Evolutionary conservation across 2,888 invertebrate species (phyloP), one percentile per base, ranked within the genome.

Genomic region (Drosophila antonietae): DNA sequence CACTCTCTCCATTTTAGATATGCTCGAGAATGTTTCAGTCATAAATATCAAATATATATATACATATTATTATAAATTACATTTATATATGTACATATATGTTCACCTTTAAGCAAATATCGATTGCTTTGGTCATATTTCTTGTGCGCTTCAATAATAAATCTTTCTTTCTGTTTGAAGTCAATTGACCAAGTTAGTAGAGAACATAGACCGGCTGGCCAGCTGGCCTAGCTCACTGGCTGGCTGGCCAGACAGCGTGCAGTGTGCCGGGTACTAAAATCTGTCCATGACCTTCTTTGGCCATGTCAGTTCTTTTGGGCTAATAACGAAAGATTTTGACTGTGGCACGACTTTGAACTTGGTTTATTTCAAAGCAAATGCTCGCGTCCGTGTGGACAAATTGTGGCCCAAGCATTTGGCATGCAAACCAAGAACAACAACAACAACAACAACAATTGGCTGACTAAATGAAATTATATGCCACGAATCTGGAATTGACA

Each of bases 271-370:
- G 56, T 44, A 89, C 78, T 75, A 68, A 87, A 88, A 89, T 81
- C 81, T 75, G 90, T 88, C 89, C 90, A 87, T 88, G 87, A 88
- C 90, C 87, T 88, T 88, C 87, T 88, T 88, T 86, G 79, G 80
- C 66, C 68, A 58, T 62, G 75, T 59, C 65, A 58, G 69, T 69
- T 59, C 59, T 59, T 59, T 59, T 55, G 18, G 47, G 81, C 77
- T 79, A 79, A 77, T 80, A 79, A 70, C 65, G 75, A 73, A 73
- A 82, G 80, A 81, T 76, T 81, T 81, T 81, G 63, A 70, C 74
- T 78, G 76, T 75, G 78, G 89, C 90, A 89, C 89, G 88, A 90
- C 89, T 89, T 90, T 89, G 90, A 89, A 90, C 90, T 89, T 90
- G 81, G 68, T 74, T 82, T 66, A 68, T 68, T 66, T 72, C 51